phyloP scores from a whole-genome alignment of 2,113 vertebrate genomes.

The Callopanchax toddi region DNA sequence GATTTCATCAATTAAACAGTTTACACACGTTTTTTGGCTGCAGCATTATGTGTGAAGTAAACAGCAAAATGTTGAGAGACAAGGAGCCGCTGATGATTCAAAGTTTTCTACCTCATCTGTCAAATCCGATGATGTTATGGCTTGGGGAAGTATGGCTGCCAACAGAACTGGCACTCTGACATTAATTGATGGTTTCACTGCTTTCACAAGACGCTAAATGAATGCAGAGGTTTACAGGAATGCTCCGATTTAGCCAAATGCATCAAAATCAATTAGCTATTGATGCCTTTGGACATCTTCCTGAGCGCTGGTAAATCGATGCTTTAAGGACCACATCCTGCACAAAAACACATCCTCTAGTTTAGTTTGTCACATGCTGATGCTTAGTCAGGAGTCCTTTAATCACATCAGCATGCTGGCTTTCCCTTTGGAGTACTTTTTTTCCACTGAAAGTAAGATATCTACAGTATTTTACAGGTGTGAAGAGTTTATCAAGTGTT shows the following conservation, averaged over 20 bases:
- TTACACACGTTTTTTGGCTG: no score
- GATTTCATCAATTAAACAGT: no score
- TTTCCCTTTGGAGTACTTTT: neutral
- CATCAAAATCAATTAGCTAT: conserved; percentile 9
- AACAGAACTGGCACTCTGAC: conserved; percentile 4
- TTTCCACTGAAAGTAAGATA: neutral
- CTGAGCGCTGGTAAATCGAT: neutral
- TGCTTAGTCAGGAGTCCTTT: neutral
- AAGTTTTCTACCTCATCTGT: conserved; percentile 15
- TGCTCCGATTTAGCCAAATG: conserved; percentile 13
- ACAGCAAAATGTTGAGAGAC: neutral
- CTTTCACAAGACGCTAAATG: conserved; percentile 1
- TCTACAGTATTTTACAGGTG: neutral
- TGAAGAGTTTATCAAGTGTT: neutral
- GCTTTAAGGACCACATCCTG: conserved; percentile 1
- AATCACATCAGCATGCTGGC: neutral
- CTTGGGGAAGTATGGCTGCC: conserved; percentile 10
- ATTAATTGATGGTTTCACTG: conserved; percentile 2
- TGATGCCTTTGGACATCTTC: conserved; percentile 6
- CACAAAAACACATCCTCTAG: neutral
- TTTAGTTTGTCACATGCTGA: neutral
- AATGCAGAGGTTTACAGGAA: conserved; percentile 12
- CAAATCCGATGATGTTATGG: neutral
- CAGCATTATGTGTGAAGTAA: neutral
- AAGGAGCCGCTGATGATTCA: neutral